A percentile compares a stretch with the other conserved stretches of the same genome.
These are phyloP conservation scores for Leptopilina boulardi DNA, from an alignment of 1,140 invertebrate genomes.

Conservation along the genomic window DNA sequence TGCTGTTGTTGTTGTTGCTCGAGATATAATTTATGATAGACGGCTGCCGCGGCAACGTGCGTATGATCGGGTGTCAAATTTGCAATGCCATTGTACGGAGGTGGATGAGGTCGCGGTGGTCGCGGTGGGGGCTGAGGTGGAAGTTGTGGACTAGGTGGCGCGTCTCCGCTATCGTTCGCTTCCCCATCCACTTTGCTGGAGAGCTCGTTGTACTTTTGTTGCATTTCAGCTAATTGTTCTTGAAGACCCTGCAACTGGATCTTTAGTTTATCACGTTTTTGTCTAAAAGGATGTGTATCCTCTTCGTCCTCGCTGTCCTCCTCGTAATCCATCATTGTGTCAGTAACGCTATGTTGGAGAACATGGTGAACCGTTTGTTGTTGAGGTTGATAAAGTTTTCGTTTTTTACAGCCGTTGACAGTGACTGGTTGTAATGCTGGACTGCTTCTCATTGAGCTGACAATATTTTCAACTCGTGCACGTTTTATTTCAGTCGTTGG, in stretches of 20 bases:
- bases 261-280: constrained; percentile 89
- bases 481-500: constrained; percentile 87
- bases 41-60: constrained; percentile 74
- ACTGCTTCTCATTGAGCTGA: constrained; percentile 92
- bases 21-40: constrained; percentile 74
- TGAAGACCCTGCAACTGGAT: constrained; percentile 91
- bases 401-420: constrained; percentile 95
- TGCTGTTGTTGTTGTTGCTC: constrained; percentile 76
- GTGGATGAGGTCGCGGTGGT: constrained; percentile 78
- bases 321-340: constrained; percentile 83
- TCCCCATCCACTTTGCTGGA: constrained; percentile 89
- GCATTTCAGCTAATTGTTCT: constrained; percentile 92
- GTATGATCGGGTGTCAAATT: constrained; percentile 78
- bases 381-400: constrained; percentile 97
- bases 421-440: constrained; percentile 82
- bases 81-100: constrained; percentile 74
- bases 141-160: constrained; percentile 75
- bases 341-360: constrained; percentile 78
- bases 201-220: constrained; percentile 91
- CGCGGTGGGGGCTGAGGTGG: constrained; percentile 74
- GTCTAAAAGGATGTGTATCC: constrained; percentile 83
- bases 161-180: constrained; percentile 82
- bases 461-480: constrained; percentile 95
- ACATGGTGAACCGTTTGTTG: constrained; percentile 82
- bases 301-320: constrained; percentile 86